phyloP scores from a whole-genome alignment of 2,113 vertebrate genomes.

The Otocyon megalotis region DNA sequence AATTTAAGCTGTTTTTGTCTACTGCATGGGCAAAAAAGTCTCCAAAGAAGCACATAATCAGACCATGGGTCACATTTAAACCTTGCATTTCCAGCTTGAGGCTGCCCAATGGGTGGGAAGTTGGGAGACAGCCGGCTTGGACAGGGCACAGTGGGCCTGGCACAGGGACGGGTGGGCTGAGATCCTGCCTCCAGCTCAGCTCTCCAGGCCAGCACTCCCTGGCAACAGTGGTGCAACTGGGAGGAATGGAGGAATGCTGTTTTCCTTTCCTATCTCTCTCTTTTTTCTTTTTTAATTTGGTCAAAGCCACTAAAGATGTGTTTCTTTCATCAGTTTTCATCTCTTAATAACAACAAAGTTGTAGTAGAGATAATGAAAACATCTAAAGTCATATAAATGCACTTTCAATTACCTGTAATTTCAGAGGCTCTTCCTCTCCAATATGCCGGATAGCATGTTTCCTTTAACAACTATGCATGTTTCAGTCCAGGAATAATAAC shows the following conservation, averaged over 20 bases:
- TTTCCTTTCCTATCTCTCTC: background rate
- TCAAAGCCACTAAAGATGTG: background rate
- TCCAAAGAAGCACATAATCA: background rate
- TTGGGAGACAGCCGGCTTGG: background rate
- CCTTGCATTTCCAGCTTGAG: background rate
- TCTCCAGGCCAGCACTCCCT: background rate
- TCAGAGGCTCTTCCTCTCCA: background rate
- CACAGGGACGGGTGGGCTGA: background rate
- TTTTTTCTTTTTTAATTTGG: background rate
- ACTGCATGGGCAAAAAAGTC: background rate
- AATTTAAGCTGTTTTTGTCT: background rate
- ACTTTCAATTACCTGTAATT: background rate
- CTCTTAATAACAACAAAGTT: background rate
- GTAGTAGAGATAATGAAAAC: background rate
- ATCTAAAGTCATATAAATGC: background rate
- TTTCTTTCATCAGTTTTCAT: background rate
- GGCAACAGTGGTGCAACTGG: background rate
- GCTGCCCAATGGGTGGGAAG: background rate
- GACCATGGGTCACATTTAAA: background rate
- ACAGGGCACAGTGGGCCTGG: background rate
- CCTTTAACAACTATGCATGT: background rate
- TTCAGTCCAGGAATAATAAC: background rate
- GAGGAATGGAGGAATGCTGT: background rate
- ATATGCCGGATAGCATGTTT: background rate
- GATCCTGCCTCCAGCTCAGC: background rate